These are phyloP conservation scores for Zaprionus bogoriensis DNA, from an alignment of 2,888 invertebrate genomes.

Conservation along the genomic window DNA sequence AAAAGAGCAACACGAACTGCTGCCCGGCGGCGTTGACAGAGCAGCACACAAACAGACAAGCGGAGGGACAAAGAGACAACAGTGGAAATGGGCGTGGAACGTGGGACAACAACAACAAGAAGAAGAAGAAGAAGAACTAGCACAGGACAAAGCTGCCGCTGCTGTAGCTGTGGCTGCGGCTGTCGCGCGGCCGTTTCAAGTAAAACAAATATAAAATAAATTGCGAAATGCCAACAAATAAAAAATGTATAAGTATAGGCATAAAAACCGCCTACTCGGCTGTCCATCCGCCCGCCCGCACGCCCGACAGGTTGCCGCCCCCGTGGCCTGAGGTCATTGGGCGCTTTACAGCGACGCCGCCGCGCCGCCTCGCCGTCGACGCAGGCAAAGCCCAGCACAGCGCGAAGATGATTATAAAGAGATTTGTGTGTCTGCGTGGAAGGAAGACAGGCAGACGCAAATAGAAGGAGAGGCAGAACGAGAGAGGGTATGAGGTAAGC, in stretches of 20 bases:
- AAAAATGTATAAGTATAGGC: constrained; percentile 53
- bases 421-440: constrained; percentile 59
- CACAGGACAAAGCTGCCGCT: constrained; percentile 25
- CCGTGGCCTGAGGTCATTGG: constrained; percentile 36
- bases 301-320: constrained; percentile 29
- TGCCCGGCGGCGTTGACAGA: constrained; percentile 46
- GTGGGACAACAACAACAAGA: constrained; percentile 11
- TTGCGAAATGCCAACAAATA: constrained; percentile 71
- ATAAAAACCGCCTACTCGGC: constrained; percentile 29
- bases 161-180: constrained; percentile 1
- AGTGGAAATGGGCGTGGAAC: constrained; percentile 30
- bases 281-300: neutral
- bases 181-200: constrained; percentile 36
- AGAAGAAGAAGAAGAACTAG: constrained; percentile 6
- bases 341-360: constrained; percentile 15
- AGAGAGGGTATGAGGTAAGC: neutral
- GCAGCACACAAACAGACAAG: constrained; percentile 29
- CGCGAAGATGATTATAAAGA: constrained; percentile 61
- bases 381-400: constrained; percentile 6
- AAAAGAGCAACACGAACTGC: constrained; percentile 54
- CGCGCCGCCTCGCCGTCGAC: too few species aligned
- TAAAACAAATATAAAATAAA: constrained; percentile 68
- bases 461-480: neutral
- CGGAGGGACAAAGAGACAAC: constrained; percentile 7
- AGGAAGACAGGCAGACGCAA: neutral